phyloP scores from a whole-genome alignment of 1,140 invertebrate genomes.

The Lasaia peninsularis region DNA sequence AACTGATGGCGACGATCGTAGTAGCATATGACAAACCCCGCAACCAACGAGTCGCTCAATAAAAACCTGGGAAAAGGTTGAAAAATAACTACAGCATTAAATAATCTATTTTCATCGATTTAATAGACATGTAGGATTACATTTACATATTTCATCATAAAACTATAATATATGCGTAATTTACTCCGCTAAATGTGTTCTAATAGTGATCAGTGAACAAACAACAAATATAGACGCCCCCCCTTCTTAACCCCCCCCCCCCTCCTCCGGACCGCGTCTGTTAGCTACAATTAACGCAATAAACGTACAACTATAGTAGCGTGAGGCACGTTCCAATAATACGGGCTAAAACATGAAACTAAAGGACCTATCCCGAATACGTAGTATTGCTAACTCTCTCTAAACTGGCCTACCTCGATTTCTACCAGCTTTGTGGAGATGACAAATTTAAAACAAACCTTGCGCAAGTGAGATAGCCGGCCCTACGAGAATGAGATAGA shows the following conservation, averaged over 20 bases:
- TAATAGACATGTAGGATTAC: slow-evolving; percentile 76
- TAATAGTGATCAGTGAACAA: slow-evolving; percentile 69
- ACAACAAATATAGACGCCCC: slow-evolving; percentile 49
- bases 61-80: background rate
- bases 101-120: slow-evolving; percentile 69
- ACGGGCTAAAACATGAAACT: too few relatives aligned
- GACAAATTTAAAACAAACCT: too few relatives aligned
- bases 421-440: too few relatives aligned
- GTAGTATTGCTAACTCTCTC: too few relatives aligned
- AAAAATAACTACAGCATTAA: slow-evolving; percentile 3
- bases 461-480: too few relatives aligned
- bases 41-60: background rate
- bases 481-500: too few relatives aligned
- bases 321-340: slow-evolving; percentile 26
- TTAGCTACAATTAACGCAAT: slow-evolving; percentile 52
- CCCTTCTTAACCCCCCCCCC: slow-evolving; percentile 6
- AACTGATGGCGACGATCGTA: too few relatives aligned
- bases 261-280: slow-evolving; percentile 27
- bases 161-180: slow-evolving; percentile 73
- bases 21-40: too few relatives aligned
- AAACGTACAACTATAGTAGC: slow-evolving; percentile 39
- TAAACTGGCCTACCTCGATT: too few relatives aligned
- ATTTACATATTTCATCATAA: slow-evolving; percentile 73
- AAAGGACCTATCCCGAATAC: too few relatives aligned
- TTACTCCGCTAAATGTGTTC: slow-evolving; percentile 67